Evolutionary conservation across 2,888 invertebrate genomes (phyloP), one percentile per base, ranked within the genome.

Genomic region (Onthophagus sagittarius): DNA sequence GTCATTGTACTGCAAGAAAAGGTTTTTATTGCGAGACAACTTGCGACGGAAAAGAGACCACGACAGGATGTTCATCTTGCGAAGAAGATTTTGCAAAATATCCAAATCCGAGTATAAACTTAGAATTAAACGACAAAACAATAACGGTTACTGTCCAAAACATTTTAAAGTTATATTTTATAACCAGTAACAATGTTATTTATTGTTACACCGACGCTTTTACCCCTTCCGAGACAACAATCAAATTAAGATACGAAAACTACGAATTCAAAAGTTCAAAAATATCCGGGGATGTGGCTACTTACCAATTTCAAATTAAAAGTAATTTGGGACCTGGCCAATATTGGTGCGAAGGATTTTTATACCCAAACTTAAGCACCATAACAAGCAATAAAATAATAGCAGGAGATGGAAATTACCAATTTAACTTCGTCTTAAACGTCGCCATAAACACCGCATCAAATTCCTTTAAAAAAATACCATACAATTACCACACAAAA

Each of bases 261-360:
- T 14, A 9, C 1, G 73, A 73, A n/a, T 15, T 73, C 3, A 67
- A 23, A 23, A 14, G 23, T 13, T 64, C 14, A 13, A 53, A 53
- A n/a, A 67, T 13, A 0, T 5, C 5, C n/a, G 73, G 33, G 1
- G 73, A 73, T 65, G 53, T 31, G 11, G 32, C 70, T 2, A 73
- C 62, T 9, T 73, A 71, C 32, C 53, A 53, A 14, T 70, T 73
- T 11, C 39, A 39, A 13, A 64, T 70, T 0, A 73, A 64, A 62
- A 7, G n/a, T 67, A 53, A 53, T 53, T 71, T 73, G 32, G 73
- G 71, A 0, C 70, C 71, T 2, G 77, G 76, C 5, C 73, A 76
- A 14, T 79, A 77, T 62, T 78, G 79, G 78, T 79, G 79, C 63
- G 75, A 77, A 73, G 78, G 77, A 0, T 76, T 77, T 62, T 73